These are phyloP conservation scores for Malaclemys terrapin DNA, from an alignment of 2,113 vertebrate genomes.

Conservation along the genomic window DNA sequence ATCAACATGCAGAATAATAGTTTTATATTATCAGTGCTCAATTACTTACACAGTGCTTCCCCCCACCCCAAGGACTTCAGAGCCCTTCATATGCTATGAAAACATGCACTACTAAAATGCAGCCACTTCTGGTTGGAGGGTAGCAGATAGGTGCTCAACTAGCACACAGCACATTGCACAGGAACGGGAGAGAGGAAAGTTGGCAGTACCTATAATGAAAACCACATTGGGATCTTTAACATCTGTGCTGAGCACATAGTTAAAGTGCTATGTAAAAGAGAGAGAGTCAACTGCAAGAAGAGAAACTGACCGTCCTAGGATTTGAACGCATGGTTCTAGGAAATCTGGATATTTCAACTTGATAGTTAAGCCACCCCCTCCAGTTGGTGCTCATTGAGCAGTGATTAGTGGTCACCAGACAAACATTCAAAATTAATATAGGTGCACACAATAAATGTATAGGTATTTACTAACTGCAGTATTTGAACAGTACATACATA, in stretches of 20 bases:
- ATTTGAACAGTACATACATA: not conserved
- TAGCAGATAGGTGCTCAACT: not conserved
- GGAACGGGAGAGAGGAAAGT: not conserved
- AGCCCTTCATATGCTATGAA: rapidly evolving
- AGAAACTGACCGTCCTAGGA: not conserved
- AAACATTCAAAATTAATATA: not conserved
- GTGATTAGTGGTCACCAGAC: not conserved
- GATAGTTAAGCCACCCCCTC: not conserved
- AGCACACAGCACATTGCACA: not conserved
- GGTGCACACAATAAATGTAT: not conserved
- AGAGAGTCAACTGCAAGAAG: not conserved
- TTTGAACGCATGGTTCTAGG: not conserved
- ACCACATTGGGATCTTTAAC: not conserved
- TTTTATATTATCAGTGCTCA: not conserved
- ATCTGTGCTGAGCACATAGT: not conserved
- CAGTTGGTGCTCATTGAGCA: not conserved
- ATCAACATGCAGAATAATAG: not conserved
- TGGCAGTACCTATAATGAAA: not conserved
- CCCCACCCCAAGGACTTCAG: not conserved
- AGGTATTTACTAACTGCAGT: not conserved
- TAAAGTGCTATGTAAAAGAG: not conserved
- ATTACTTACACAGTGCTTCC: rapidly evolving
- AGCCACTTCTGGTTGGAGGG: not conserved
- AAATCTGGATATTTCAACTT: not conserved
- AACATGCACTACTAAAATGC: not conserved